Evolutionary conservation across 2,113 vertebrate genomes (phyloP).

Genomic region (Euleptes europaea): DNA sequence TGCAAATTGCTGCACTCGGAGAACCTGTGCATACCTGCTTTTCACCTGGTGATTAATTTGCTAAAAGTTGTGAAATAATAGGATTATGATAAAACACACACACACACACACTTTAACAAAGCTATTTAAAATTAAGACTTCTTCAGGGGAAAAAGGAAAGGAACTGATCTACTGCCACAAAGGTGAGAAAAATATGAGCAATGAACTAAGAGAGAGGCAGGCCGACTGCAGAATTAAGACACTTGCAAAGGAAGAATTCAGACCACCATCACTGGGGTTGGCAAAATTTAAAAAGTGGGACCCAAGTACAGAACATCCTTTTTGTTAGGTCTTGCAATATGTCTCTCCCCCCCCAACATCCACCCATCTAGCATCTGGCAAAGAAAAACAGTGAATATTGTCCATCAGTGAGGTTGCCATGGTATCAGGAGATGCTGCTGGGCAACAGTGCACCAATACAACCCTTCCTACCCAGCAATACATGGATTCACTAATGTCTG

Average conservation of each 20-base stretch:
- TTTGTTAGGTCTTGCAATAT: slow-evolving; percentile 31
- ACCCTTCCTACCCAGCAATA: not conserved
- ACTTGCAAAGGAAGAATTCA: slow-evolving; percentile 4
- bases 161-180: not conserved
- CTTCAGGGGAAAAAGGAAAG: not conserved
- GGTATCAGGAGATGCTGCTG: not conserved
- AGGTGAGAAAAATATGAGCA: not conserved
- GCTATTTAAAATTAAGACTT: not conserved
- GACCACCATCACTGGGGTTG: slow-evolving; percentile 34
- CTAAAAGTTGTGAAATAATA: slow-evolving; percentile 19
- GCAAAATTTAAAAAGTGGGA: slow-evolving; percentile 30
- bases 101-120: not conserved
- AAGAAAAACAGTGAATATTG: not conserved
- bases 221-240: slow-evolving; percentile 27
- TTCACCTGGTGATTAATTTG: not conserved
- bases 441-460: not conserved
- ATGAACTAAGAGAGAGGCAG: not conserved
- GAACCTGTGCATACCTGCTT: not conserved
- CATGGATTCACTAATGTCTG: not conserved
- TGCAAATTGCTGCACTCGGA: not conserved
- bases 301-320: slow-evolving; percentile 34
- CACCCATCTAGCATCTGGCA: slow-evolving; percentile 26
- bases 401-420: slow-evolving; percentile 17
- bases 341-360: not conserved
- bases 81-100: not conserved